Percentiles rank a stretch among this genome's conserved stretches.
Conservation (phyloP, 1,140 invertebrate genomes). For the Sesamia nonagrioides region DNA sequence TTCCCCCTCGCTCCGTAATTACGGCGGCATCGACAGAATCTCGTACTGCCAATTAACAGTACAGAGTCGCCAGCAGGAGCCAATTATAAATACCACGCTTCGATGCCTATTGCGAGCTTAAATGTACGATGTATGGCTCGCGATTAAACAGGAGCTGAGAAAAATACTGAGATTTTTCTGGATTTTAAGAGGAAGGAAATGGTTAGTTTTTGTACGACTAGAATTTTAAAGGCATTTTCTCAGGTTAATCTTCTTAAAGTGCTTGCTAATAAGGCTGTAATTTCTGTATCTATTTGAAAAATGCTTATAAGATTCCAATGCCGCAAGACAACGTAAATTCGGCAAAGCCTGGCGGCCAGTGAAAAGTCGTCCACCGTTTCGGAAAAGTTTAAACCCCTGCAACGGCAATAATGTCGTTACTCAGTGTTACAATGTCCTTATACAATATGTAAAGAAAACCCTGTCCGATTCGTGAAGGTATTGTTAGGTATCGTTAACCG, state of each 20-base stretch:
- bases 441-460: no score
- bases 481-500: no score
- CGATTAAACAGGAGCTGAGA: not conserved
- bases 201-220: not conserved
- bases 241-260: not conserved
- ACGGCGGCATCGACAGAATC: constrained; percentile 45
- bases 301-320: no score
- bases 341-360: not conserved
- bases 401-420: no score
- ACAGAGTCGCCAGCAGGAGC: constrained; percentile 42
- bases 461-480: no score
- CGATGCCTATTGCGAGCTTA: constrained; percentile 31
- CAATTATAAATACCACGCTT: constrained; percentile 50
- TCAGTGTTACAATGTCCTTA: no score
- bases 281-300: no score
- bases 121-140: not conserved
- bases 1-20: constrained; percentile 47
- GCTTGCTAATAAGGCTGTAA: no score
- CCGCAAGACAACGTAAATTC: no score
- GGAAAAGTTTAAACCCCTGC: no score
- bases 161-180: constrained; percentile 5
- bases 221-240: not conserved
- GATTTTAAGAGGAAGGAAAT: constrained; percentile 5
- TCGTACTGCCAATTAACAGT: constrained; percentile 55
- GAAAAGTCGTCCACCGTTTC: not conserved